Conservation (phyloP, 1,140 invertebrate genomes). For the Anthonomus grandis region DNA sequence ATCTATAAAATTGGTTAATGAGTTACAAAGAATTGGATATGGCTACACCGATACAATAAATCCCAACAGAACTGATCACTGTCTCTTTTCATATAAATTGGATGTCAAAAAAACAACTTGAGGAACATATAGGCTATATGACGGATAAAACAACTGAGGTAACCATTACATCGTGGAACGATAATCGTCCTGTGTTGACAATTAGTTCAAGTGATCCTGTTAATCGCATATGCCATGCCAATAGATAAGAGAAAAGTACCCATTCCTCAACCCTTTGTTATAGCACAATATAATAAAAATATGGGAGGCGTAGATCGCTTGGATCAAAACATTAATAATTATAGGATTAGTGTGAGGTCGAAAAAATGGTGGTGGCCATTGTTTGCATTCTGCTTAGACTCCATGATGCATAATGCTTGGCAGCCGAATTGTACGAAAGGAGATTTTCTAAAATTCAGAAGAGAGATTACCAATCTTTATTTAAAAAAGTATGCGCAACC, state of each 20-base stretch:
- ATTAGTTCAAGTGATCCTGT: too few species aligned
- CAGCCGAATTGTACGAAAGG: slow-evolving; percentile 10
- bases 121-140: slow-evolving; percentile 27
- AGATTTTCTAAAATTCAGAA: slow-evolving; percentile 21
- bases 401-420: slow-evolving; percentile 27
- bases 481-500: too few species aligned
- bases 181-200: too few species aligned
- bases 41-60: too few species aligned
- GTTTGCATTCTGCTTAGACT: slow-evolving; percentile 35
- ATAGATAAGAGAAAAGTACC: too few species aligned
- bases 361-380: slow-evolving; percentile 38
- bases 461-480: too few species aligned
- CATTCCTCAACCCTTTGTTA: too few species aligned
- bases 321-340: slow-evolving; percentile 29
- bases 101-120: slow-evolving; percentile 29
- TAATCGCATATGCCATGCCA: too few species aligned
- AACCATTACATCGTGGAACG: too few species aligned
- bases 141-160: too few species aligned
- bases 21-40: too few species aligned
- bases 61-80: neutral
- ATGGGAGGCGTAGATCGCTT: slow-evolving; percentile 43
- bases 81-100: slow-evolving; percentile 3
- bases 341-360: slow-evolving; percentile 26
- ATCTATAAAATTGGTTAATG: too few species aligned
- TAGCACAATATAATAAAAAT: slow-evolving; percentile 39